phyloP scores from a whole-genome alignment of 2,797 vertebrate species.

The Corythornis leucogaster region DNA sequence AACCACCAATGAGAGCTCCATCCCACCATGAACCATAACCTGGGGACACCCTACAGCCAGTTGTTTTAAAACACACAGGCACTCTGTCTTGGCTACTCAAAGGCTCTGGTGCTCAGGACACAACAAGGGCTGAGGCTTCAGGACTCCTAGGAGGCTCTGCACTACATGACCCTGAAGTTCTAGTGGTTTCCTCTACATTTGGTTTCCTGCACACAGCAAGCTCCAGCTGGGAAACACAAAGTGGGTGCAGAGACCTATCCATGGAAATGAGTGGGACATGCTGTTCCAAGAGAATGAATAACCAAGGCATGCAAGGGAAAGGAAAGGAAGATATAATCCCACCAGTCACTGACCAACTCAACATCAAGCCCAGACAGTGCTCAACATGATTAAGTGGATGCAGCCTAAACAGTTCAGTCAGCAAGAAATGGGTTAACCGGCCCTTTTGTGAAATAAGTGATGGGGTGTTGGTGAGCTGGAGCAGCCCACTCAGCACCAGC shows the following conservation, averaged over 20 bases:
- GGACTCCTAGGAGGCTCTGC: neutral
- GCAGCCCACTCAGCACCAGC: neutral
- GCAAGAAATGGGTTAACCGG: neutral
- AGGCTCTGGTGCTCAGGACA: neutral
- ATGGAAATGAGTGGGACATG: neutral
- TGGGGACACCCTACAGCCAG: neutral
- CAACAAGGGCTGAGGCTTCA: neutral
- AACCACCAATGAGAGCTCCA: neutral
- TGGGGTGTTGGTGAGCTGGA: neutral
- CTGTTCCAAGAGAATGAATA: neutral
- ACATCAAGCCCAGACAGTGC: neutral
- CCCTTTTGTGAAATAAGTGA: neutral
- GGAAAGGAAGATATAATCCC: neutral
- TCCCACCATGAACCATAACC: neutral
- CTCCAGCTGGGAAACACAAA: neutral
- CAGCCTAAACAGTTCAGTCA: neutral
- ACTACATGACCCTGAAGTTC: neutral
- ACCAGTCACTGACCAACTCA: neutral
- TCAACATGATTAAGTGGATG: fast-evolving
- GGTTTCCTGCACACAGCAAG: neutral
- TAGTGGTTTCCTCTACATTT: neutral
- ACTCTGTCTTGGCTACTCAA: neutral
- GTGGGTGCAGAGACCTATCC: neutral
- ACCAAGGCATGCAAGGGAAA: neutral
- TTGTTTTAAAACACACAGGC: neutral